Conservation (phyloP, 2,113 vertebrate genomes). For the Mormyrus iriodes region DNA sequence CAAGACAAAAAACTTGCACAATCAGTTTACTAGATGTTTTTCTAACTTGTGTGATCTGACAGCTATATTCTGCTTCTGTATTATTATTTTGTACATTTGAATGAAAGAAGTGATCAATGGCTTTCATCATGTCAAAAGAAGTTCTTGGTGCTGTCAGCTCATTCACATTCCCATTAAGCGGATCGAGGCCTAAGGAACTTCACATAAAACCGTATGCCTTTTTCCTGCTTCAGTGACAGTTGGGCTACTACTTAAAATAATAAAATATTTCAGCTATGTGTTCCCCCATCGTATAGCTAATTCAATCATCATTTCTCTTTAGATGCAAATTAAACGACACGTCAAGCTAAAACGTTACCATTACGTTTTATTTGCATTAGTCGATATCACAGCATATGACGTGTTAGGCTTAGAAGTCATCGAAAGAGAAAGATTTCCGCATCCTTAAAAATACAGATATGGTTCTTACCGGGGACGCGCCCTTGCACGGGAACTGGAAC, state of each 20-base stretch:
- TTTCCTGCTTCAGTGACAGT: neutral
- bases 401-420: slow-evolving; percentile 48
- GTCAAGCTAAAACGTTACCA: neutral
- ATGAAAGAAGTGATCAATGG: neutral
- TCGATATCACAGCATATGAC: neutral
- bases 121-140: neutral
- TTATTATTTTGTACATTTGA: neutral
- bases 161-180: neutral
- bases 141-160: neutral
- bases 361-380: neutral
- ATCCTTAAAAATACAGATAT: slow-evolving; percentile 63
- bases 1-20: neutral
- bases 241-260: neutral
- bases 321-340: neutral
- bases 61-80: neutral
- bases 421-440: slow-evolving; percentile 52
- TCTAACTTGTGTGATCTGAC: neutral
- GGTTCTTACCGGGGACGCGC: slow-evolving; percentile 63
- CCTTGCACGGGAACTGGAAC: slow-evolving; percentile 55
- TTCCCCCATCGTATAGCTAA: neutral
- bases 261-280: neutral
- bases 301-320: neutral
- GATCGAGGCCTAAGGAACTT: neutral
- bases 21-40: neutral
- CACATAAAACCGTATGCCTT: neutral